A percentile compares a stretch with the other conserved stretches of the same genome.
These are phyloP conservation scores for Mustela nigripes DNA, from an alignment of 2,113 vertebrate genomes.

Conservation along the genomic window DNA sequence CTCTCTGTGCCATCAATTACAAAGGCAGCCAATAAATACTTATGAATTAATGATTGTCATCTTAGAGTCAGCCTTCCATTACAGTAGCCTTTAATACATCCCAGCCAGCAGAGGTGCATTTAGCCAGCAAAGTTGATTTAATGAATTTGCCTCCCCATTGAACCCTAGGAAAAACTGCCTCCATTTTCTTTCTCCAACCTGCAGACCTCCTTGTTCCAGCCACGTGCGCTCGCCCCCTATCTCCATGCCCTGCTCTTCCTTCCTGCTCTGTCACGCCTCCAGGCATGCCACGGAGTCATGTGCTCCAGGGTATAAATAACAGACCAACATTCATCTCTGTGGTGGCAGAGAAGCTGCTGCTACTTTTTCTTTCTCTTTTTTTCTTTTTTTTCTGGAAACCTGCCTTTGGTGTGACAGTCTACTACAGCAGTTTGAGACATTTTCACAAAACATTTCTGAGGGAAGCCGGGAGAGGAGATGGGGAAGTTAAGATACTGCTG, in stretches of 20 bases:
- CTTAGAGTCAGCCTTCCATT: not conserved
- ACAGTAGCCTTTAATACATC: not conserved
- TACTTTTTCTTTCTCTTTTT: not conserved
- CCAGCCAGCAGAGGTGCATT: not conserved
- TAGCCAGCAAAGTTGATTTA: not conserved
- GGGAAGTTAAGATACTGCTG: constrained; percentile 66
- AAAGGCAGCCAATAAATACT: not conserved
- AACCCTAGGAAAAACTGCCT: not conserved
- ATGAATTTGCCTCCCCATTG: not conserved
- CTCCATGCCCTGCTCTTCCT: not conserved
- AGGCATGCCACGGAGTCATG: constrained; percentile 17
- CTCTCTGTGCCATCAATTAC: not conserved
- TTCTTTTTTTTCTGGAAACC: constrained; percentile 69
- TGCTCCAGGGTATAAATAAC: constrained; percentile 15
- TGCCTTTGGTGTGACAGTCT: constrained; percentile 75
- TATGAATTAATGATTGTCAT: not conserved
- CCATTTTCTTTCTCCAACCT: not conserved
- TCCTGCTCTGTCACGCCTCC: constrained; percentile 15
- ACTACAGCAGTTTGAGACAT: constrained; percentile 74
- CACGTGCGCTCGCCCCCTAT: not conserved
- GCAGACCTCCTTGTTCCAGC: not conserved
- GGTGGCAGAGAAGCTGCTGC: constrained; percentile 59
- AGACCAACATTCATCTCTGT: constrained; percentile 49
- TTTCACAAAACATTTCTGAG: constrained; percentile 78
- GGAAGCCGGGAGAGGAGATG: constrained; percentile 33